Percentiles rank a stretch among this genome's conserved stretches.
Conservation (phyloP, 2,888 invertebrate species). For the Tetheella fluctuosa region DNA sequence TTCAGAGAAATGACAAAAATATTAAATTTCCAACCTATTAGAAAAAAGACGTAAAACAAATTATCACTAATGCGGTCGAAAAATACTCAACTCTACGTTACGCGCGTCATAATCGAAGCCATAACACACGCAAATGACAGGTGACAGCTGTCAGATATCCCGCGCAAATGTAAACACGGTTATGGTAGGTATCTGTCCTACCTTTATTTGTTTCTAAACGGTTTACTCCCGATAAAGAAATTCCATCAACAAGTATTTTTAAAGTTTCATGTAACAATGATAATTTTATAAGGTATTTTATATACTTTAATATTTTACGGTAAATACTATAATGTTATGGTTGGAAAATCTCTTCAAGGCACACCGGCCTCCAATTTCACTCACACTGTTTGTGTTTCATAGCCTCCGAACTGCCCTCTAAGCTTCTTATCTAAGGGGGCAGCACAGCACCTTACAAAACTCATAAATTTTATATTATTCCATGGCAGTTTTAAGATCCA, state of each 20-base stretch:
- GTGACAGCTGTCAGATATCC: conserved; percentile 68
- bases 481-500: neutral
- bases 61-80: neutral
- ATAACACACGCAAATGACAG: conserved; percentile 51
- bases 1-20: too few relatives aligned
- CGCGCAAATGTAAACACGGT: conserved; percentile 49
- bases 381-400: conserved; percentile 10
- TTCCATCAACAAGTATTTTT: too few relatives aligned
- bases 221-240: neutral
- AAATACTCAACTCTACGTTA: neutral
- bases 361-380: neutral
- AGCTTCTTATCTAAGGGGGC: conserved; percentile 9
- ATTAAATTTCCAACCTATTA: too few relatives aligned
- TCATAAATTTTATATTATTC: conserved; percentile 9
- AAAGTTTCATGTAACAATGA: too few relatives aligned
- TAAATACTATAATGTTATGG: neutral
- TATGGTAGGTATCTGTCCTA: conserved; percentile 28
- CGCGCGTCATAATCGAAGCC: conserved; percentile 28
- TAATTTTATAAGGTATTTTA: too few relatives aligned
- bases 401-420: neutral
- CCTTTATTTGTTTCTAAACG: neutral
- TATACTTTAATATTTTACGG: neutral
- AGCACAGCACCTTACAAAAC: conserved; percentile 12
- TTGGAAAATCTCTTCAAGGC: neutral
- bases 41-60: neutral